These are phyloP conservation scores for Abscondita cerata DNA, from an alignment of 2,888 invertebrate genomes.

Conservation along the genomic window DNA sequence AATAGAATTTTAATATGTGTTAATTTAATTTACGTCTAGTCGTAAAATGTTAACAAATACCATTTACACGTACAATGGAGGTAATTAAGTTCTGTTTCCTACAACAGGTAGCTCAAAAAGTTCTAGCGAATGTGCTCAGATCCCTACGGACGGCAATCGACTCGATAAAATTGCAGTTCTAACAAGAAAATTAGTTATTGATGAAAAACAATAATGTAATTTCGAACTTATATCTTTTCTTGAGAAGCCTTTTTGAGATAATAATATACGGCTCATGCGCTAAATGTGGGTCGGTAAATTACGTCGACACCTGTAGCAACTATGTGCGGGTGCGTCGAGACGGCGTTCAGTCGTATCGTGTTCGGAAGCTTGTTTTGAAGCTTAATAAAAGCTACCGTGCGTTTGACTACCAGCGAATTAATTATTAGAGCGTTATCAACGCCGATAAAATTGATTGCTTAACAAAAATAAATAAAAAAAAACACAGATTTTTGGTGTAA, in stretches of 20 bases:
- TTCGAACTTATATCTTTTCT: conserved; percentile 10
- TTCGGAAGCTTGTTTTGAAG: conserved; percentile 19
- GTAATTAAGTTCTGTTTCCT: no score
- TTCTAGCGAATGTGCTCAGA: background rate
- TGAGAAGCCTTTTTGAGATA: conserved; percentile 12
- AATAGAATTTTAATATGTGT: no score
- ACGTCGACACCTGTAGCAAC: conserved; percentile 37
- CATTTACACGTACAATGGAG: no score
- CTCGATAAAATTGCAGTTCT: conserved; percentile 8
- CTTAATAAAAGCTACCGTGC: background rate
- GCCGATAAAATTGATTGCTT: background rate
- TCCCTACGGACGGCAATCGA: background rate
- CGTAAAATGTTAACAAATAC: no score
- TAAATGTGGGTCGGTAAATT: conserved; percentile 34
- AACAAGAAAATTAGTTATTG: conserved; percentile 24
- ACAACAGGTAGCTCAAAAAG: no score
- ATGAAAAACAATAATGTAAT: conserved; percentile 16
- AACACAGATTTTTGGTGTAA: no score
- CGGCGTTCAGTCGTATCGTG: conserved; percentile 27
- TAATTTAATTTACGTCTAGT: no score
- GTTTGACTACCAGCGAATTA: background rate
- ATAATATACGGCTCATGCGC: conserved; percentile 34
- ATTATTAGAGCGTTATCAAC: background rate
- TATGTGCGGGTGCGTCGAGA: conserved; percentile 32
- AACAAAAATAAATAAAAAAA: no score